Conservation (phyloP, 2,797 vertebrate genomes). For the Sardinella longiceps region DNA sequence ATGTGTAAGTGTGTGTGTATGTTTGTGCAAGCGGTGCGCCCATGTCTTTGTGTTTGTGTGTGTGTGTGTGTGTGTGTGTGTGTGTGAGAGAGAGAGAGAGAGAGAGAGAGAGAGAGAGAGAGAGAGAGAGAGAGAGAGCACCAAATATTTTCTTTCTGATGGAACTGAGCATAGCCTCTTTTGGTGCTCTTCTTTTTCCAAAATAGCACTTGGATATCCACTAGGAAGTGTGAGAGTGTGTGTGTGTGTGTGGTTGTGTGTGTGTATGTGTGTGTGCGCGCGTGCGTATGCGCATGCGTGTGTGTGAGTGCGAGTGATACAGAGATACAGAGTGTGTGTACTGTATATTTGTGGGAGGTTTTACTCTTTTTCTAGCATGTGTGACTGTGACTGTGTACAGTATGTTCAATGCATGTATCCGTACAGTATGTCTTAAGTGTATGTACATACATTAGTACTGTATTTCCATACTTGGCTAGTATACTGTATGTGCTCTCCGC, state of each 20-base stretch:
- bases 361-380: too few relatives aligned
- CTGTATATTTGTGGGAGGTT: too few relatives aligned
- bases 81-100: too few relatives aligned
- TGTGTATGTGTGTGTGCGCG: slow-evolving; percentile 37
- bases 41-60: too few relatives aligned
- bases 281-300: not conserved
- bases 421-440: too few relatives aligned
- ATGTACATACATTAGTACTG: too few relatives aligned
- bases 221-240: slow-evolving; percentile 8
- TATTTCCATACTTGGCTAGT: not conserved
- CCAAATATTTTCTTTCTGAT: not conserved
- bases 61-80: not conserved
- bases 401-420: too few relatives aligned
- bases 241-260: slow-evolving; percentile 16
- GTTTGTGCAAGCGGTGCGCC: not conserved
- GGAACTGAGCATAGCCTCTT: slow-evolving; percentile 1
- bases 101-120: not conserved
- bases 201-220: not conserved
- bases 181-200: not conserved
- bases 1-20: too few relatives aligned
- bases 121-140: not conserved
- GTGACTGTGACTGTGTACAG: too few relatives aligned
- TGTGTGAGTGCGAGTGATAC: not conserved
- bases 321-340: too few relatives aligned
- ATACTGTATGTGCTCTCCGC: not conserved